Base-by-base conservation (phyloP, 2,113 vertebrate species). In the Callaeas wilsoni region DNA sequence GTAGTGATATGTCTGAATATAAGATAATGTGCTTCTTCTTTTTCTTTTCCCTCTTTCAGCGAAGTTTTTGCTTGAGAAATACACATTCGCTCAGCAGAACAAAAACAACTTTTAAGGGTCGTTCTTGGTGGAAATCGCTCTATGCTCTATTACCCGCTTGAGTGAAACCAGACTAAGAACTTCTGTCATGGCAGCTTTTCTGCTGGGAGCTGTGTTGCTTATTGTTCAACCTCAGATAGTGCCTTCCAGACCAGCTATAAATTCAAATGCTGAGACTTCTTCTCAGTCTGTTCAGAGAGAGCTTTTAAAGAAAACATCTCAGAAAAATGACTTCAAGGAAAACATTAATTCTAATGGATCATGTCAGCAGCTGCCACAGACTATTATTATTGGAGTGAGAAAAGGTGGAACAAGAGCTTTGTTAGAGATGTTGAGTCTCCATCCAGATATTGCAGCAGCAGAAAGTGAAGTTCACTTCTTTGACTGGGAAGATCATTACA, bases 381-480 rank as follows among this genome's bases (percentile, higher is more conserved):
- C 99, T 67, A 97, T 99, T 93, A 99, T 99, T 91, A 99, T 99
- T 26, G 99, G 99, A 1, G 99, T 99, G 94, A 98, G 99, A 91
- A 99, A 99, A 97, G 99, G 99, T 18, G 99, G 99, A 32, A 99
- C 99, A 1, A 98, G 99, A 73, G 99, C 99, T 6, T 97, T 99
- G 52, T 98, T 99, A 32, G 99, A 99, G 97, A 99, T 99, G 99
- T 98, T 99, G 57, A 99, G 98, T 75, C 98, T 99, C 87, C 99
- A 99, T 96, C 97, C 98, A 10, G 94, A 98, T 3, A 98, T 99
- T 80, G 98, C 98, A 0, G 98, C 99, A 4, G 99, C 99, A 8
- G 98, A 99, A 96, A 99, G 98, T 35, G 99, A 99, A 97, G 98
- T 99, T 63, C 99, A 99, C 97, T 99, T 99, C 97, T 99, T 99